These are phyloP conservation scores for Echinometra lucunter DNA, from an alignment of 53 echinoderm and acorn worm species.

Conservation along the genomic window DNA sequence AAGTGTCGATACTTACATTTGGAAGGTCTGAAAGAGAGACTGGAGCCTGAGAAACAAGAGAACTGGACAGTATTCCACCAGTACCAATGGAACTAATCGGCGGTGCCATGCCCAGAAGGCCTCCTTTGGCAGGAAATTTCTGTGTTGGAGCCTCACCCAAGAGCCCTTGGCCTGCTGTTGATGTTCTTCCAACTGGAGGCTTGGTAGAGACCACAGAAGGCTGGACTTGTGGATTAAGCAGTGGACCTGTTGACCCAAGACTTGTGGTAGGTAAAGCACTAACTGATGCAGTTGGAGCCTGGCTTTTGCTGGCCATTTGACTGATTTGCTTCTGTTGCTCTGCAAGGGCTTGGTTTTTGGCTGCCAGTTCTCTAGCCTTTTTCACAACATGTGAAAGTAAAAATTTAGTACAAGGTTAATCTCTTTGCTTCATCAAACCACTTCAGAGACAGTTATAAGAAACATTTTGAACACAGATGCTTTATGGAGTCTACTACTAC, in stretches of 20 bases:
- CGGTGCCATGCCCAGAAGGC: background rate
- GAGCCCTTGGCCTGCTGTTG: background rate
- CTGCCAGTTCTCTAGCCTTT: slow-evolving; percentile 84
- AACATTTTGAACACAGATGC: no score
- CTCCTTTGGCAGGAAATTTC: background rate
- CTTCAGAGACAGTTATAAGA: no score
- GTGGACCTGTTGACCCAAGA: background rate
- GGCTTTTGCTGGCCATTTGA: background rate
- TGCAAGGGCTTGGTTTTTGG: slow-evolving; percentile 71
- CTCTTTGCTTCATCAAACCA: no score
- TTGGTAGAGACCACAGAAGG: background rate
- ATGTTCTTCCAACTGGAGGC: background rate
- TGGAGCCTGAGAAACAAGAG: background rate
- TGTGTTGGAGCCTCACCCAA: slow-evolving; percentile 1
- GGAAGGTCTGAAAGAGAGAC: background rate
- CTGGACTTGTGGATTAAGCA: no score
- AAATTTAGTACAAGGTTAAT: background rate
- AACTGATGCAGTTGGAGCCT: background rate
- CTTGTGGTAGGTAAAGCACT: background rate
- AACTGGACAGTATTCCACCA: background rate
- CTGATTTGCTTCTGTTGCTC: slow-evolving; percentile 27
- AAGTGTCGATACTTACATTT: background rate
- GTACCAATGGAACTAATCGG: background rate
- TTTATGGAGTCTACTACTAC: no score
- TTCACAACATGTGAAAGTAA: background rate